Evolutionary conservation across 2,797 vertebrate genomes (phyloP).

Genomic region (Sebastes variabilis): DNA sequence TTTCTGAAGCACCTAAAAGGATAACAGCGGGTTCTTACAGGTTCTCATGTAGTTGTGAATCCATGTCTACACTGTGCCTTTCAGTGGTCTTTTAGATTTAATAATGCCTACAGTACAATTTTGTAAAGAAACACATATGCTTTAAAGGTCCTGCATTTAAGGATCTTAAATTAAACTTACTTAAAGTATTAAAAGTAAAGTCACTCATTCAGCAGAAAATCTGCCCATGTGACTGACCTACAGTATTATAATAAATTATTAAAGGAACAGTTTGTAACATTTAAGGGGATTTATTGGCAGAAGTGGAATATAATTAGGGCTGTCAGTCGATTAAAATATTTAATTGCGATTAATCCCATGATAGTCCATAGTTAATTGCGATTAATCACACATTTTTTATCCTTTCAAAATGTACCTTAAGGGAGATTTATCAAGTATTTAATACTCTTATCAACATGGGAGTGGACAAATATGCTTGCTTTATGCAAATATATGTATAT

Average conservation of each 20-base stretch:
- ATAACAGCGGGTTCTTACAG: neutral
- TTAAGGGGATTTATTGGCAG: too few relatives aligned
- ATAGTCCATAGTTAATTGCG: too few relatives aligned
- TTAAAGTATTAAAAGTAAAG: neutral
- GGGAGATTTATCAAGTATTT: too few relatives aligned
- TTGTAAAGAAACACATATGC: neutral
- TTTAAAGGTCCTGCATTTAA: neutral
- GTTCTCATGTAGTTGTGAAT: neutral
- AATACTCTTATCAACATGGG: too few relatives aligned
- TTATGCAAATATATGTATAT: too few relatives aligned
- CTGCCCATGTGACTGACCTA: neutral
- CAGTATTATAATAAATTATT: neutral
- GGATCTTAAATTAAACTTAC: neutral
- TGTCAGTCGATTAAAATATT: too few relatives aligned
- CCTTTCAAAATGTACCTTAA: too few relatives aligned
- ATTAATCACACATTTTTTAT: too few relatives aligned
- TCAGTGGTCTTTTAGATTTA: neutral
- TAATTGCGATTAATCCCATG: too few relatives aligned
- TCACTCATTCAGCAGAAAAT: neutral
- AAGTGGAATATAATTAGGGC: too few relatives aligned
- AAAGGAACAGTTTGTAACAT: neutral
- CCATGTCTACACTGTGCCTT: neutral
- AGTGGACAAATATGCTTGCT: too few relatives aligned
- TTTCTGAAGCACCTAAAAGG: neutral
- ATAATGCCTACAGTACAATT: neutral